These are phyloP conservation scores for Engystomops pustulosus DNA, from an alignment of 2,113 vertebrate genomes.

Conservation along the genomic window DNA sequence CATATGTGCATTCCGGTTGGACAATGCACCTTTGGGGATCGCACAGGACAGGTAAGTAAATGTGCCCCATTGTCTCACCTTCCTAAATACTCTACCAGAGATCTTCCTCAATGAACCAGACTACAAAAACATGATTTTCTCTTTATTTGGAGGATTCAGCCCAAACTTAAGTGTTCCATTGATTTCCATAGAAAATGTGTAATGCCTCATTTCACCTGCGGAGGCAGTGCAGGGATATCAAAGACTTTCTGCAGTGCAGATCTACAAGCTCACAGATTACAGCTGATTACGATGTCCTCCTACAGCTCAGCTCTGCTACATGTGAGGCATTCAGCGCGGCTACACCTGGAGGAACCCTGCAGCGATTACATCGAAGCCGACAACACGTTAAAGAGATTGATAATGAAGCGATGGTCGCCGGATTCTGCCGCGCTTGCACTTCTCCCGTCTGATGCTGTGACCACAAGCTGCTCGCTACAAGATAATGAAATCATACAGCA, in stretches of 20 bases:
- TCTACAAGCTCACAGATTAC: no score
- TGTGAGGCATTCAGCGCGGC: not conserved
- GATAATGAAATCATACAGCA: conserved; percentile 7
- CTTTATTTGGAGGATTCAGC: not conserved
- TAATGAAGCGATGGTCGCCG: conserved; percentile 32
- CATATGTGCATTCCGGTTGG: no score
- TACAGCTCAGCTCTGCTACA: no score
- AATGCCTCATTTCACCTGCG: not conserved
- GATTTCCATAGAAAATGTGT: not conserved
- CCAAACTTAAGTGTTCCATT: no score
- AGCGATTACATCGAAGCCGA: conserved; percentile 49
- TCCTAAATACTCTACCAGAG: no score
- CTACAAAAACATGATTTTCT: not conserved
- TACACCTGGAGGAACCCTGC: not conserved
- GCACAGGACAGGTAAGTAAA: no score
- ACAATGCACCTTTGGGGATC: no score
- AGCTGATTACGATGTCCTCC: no score
- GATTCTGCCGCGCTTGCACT: conserved; percentile 15
- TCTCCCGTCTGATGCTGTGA: conserved; percentile 24
- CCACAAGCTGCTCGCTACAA: conserved; percentile 15
- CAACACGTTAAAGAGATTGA: conserved; percentile 8
- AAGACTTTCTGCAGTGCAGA: not conserved
- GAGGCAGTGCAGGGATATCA: not conserved
- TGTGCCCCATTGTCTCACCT: no score
- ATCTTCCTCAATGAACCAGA: no score